Evolutionary conservation across 2,888 invertebrate species (phyloP).

Genomic region (Drosophila melanosoma): DNA sequence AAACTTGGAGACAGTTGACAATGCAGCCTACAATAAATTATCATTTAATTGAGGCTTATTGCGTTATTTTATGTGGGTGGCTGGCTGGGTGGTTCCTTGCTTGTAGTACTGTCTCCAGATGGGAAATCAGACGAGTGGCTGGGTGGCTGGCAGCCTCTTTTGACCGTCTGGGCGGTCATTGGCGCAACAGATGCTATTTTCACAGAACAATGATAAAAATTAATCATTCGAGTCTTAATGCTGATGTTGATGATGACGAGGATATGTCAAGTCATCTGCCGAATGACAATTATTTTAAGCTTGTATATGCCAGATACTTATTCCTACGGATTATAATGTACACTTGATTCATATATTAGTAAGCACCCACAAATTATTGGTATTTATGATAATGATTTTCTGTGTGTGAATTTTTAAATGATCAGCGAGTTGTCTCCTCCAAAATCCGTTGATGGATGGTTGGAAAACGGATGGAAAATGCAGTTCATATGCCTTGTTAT

Average conservation of each 20-base stretch:
- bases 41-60: conserved; percentile 76
- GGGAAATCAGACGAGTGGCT: conserved; percentile 20
- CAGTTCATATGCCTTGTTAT: conserved; percentile 30
- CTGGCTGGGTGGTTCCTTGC: conserved; percentile 23
- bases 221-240: conserved; percentile 69
- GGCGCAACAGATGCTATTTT: conserved; percentile 73
- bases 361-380: conserved; percentile 48
- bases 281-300: conserved; percentile 17
- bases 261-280: conserved; percentile 33
- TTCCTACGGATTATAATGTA: conserved; percentile 55
- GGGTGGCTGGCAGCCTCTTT: conserved; percentile 15
- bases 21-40: conserved; percentile 72
- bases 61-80: conserved; percentile 47
- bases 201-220: conserved; percentile 67
- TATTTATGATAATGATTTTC: conserved; percentile 37
- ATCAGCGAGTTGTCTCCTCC: not conserved
- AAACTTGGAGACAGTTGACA: conserved; percentile 18
- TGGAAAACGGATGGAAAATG: conserved; percentile 57
- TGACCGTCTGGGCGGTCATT: conserved; percentile 60
- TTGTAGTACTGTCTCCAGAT: conserved; percentile 35
- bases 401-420: not conserved
- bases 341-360: too few relatives aligned
- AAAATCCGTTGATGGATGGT: conserved; percentile 44
- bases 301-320: conserved; percentile 55
- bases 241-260: conserved; percentile 34